Evolutionary conservation across 2,797 vertebrate species (phyloP), one percentile per base, ranked within the genome.

Genomic region (Phalloptychus januarius): DNA sequence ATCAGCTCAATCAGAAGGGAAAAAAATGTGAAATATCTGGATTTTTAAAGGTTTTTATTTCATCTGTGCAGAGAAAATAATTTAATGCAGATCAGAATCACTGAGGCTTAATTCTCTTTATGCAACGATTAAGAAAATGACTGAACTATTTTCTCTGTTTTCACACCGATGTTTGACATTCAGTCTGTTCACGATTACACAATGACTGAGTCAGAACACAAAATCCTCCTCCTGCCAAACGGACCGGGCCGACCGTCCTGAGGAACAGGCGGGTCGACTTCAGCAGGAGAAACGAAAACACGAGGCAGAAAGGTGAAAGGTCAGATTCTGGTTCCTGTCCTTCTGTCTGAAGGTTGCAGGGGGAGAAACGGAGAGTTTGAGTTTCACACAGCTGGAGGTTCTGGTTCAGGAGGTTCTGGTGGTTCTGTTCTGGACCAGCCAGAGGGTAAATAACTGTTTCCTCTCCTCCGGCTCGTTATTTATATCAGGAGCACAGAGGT

Each of bases 401-500:
- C n/a, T n/a, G n/a, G 38, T 40, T 40, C 45, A 1, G 45, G 45
- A 5, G 45, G 23, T 6, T 3, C 81, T 76, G 80, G 75, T 71
- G 36, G 84, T 50, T 7, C 7, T 28, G 45, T 46, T 46, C 45
- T 46, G 45, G 40, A 45, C 23, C 45, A 72, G 78, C 72, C 23
- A 77, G 87, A 79, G 83, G 86, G 84, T 82, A 69, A 85, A 90
- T 81, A 76, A 77, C 78, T 50, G 78, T 89, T 84, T 78, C 86
- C 79, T 84, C 88, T 72, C 77, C 78, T 79, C 33, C 73, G 28
- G 85, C 78, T 88, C 82, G 72, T 91, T 89, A 85, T 88, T 86
- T 77, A 93, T 82, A 87, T 90, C 83, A 78, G 83, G 83, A 89
- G 87, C 81, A 91, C 88, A 77, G 79, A 80, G 91, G 88, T 92